Base-by-base conservation (phyloP, 2,113 vertebrate species). In the Polypterus bichir region DNA sequence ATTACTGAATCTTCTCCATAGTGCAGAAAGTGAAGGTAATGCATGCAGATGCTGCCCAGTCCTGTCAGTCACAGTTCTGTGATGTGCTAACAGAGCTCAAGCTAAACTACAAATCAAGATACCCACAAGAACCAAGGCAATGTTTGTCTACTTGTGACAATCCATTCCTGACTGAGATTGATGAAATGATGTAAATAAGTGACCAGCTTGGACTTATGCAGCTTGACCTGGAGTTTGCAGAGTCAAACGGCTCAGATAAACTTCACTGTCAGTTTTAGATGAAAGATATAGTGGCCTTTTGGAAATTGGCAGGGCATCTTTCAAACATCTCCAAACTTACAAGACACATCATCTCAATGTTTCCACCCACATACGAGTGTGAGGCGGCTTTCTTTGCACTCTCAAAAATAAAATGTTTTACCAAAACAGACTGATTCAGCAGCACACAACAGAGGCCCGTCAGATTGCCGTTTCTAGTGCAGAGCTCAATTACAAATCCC, bases 11-110 rank as follows among this genome's bases (percentile, higher is more conserved):
- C 10, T 59, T 58, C 48, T 48, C 55, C 48, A 65, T 9, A 6
- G 10, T 59, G 63, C 57, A 6, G 57, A 65, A 53, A 65, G 56
- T 59, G 48, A n/a, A 59, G 63, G 44, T n/a, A n/a, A 10, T 44
- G 46, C 4, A 57, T 49, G 54, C 7, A 6, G 49, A 59, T 53
- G 63, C 63, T 63, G 45, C 10, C 62, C 52, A 7, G 9, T 56
- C 54, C 52, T 56, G 46, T 56, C 62, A 56, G 44, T 46, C 54
- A 63, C 62, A 63, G n/a, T 63, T 63, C 62, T 63, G 53, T 46
- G 45, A 63, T 27, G 62, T 63, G 62, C 53, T 63, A 56, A 63
- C 62, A 47, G 54, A 57, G 54, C 54, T 55, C 52, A 57, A 47
- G 11, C 27, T 49, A 49, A 63, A 63, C 11, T 63, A 63, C 8